Evolutionary conservation across 53 echinoderm and acorn worm genomes (phyloP), one percentile per base, ranked within the genome.

Genomic region (Holothuria scabra): DNA sequence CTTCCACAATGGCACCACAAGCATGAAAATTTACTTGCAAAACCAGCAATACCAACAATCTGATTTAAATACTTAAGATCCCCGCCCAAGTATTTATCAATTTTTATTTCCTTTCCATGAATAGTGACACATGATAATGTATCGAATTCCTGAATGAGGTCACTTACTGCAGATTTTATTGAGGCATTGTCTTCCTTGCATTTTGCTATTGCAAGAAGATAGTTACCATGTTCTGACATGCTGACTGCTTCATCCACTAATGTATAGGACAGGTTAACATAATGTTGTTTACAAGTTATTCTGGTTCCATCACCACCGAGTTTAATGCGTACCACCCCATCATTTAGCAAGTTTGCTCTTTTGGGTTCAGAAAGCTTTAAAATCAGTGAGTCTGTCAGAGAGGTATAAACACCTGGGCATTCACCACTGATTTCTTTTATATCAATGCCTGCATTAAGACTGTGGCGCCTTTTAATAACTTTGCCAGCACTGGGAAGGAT

Each of bases 51-150:
- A 14, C 89, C 84, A 33, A 76, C 76, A 28, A 89, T 69, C 65
- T 89, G 89, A 79, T 89, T 89, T 57, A 89, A 61, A 79, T 76
- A 89, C 62, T 89, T 89, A 23, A 89, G 74, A 85, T 89, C 89
- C 20, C 85, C 84, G n/a, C 89, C 89, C 66, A 89, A 59, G 44
- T 80, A 89, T 76, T 89, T 85, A 35, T 89, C 85, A 67, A 89
- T 65, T 33, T 67, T 38, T 29, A 80, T 46, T 23, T 57, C 59
- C 28, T 89, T 49, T 37, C 89, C 81, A 56, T 81, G 33, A 28
- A 89, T 46, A 80, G 67, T 68, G 48, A 89, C 66, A 32, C 58
- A 57, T 67, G 67, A 19, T 26, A 89, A 48, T 56, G 31, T 67
- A 8, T 84, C 79, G 66, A 78, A 84, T 84, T 84, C 78, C 65